These are phyloP conservation scores for Zhuqinia jingwanae DNA, from an alignment of 2,888 invertebrate species.

Conservation along the genomic window DNA sequence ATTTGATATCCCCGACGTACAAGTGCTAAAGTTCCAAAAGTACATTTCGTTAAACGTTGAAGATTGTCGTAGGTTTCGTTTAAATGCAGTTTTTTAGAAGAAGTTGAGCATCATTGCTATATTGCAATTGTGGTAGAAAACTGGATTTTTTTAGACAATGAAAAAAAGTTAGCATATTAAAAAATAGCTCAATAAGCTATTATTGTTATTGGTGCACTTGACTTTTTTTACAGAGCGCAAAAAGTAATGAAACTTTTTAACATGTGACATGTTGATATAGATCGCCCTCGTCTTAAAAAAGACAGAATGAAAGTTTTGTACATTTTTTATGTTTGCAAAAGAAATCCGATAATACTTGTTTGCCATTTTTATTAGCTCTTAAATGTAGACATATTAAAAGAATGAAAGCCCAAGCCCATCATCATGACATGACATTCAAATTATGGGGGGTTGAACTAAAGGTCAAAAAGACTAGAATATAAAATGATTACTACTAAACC, in stretches of 20 bases:
- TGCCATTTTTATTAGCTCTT: slow-evolving; percentile 20
- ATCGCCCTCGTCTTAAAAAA: not conserved
- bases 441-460: not conserved
- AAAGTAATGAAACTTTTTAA: too few relatives aligned
- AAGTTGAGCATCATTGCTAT: too few relatives aligned
- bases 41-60: too few relatives aligned
- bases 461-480: too few relatives aligned
- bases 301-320: not conserved
- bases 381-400: not conserved
- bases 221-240: too few relatives aligned
- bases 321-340: not conserved
- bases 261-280: not conserved
- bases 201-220: too few relatives aligned
- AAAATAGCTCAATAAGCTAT: not conserved
- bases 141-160: not conserved
- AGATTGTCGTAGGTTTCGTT: too few relatives aligned
- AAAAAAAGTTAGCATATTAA: not conserved
- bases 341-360: not conserved
- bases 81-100: too few relatives aligned
- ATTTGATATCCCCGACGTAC: too few relatives aligned
- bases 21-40: too few relatives aligned
- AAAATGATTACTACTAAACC: too few relatives aligned
- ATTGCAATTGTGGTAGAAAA: too few relatives aligned
- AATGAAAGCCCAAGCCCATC: not conserved
- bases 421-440: not conserved